Percentiles rank a stretch among this genome's conserved stretches.
Conservation (phyloP, 1,140 invertebrate genomes). For the Cydia splendana region DNA sequence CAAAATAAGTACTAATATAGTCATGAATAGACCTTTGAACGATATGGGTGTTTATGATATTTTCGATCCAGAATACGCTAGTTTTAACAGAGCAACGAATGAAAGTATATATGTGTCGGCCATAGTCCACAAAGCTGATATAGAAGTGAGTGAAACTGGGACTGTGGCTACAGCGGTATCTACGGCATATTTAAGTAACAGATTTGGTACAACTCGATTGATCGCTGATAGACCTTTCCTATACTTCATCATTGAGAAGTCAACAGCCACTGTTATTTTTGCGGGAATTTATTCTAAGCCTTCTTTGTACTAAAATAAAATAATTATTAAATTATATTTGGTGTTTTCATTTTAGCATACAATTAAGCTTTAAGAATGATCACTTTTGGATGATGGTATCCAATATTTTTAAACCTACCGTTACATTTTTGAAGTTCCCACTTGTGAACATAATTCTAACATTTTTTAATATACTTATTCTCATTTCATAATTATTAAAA, state of each 20-base stretch:
- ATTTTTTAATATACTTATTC: too few relatives aligned
- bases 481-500: too few relatives aligned
- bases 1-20: slow-evolving; percentile 82
- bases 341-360: too few relatives aligned
- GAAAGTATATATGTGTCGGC: slow-evolving; percentile 81
- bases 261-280: slow-evolving; percentile 81
- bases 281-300: slow-evolving; percentile 78
- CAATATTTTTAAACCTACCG: too few relatives aligned
- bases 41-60: slow-evolving; percentile 86
- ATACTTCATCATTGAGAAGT: slow-evolving; percentile 83
- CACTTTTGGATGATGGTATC: too few relatives aligned
- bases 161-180: slow-evolving; percentile 87
- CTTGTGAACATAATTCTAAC: too few relatives aligned
- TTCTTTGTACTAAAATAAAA: slow-evolving; percentile 54
- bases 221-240: slow-evolving; percentile 82
- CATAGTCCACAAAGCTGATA: slow-evolving; percentile 87
- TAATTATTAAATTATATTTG: too few relatives aligned
- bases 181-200: slow-evolving; percentile 73
- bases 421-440: too few relatives aligned
- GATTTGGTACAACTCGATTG: slow-evolving; percentile 80
- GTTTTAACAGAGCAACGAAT: slow-evolving; percentile 83
- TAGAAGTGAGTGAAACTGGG: slow-evolving; percentile 90
- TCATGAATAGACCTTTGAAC: slow-evolving; percentile 81
- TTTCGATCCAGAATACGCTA: slow-evolving; percentile 82
- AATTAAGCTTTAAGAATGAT: too few relatives aligned